Percentiles rank a stretch among this genome's conserved stretches.
Evolutionary conservation across 2,797 vertebrate species (phyloP).

Genomic region (Aeoliscus strigatus): DNA sequence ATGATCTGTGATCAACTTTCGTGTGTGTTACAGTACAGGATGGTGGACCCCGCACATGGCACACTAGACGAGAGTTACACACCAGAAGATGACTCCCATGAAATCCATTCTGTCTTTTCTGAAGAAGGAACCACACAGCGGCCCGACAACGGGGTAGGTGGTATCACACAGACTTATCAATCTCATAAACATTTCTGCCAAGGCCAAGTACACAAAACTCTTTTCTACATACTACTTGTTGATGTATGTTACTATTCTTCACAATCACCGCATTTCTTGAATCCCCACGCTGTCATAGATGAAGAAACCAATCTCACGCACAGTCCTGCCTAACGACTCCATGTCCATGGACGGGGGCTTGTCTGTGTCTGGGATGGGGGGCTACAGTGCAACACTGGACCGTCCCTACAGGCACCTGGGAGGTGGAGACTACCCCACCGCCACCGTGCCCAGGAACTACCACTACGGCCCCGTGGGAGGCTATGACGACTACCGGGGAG

Average conservation of each 20-base stretch:
- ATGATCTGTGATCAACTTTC: neutral
- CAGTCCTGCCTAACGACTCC: conserved; percentile 79
- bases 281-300: conserved; percentile 68
- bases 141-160: conserved; percentile 81
- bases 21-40: conserved; percentile 79
- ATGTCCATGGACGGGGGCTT: conserved; percentile 82
- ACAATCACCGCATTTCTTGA: too few relatives aligned
- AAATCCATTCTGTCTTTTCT: conserved; percentile 85
- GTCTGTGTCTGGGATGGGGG: conserved; percentile 70
- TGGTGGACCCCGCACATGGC: conserved; percentile 88
- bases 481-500: conserved; percentile 73
- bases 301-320: conserved; percentile 89
- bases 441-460: conserved; percentile 92
- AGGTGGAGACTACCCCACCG: conserved; percentile 77
- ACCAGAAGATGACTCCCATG: conserved; percentile 87
- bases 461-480: conserved; percentile 81
- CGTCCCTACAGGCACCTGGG: conserved; percentile 82
- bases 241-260: too few relatives aligned
- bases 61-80: conserved; percentile 85
- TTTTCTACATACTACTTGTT: neutral
- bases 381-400: conserved; percentile 88
- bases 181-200: neutral
- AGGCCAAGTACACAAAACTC: neutral
- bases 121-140: conserved; percentile 87
- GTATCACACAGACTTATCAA: neutral